Base-by-base conservation (phyloP, 2,797 vertebrate genomes). In the Dipus sagitta region DNA sequence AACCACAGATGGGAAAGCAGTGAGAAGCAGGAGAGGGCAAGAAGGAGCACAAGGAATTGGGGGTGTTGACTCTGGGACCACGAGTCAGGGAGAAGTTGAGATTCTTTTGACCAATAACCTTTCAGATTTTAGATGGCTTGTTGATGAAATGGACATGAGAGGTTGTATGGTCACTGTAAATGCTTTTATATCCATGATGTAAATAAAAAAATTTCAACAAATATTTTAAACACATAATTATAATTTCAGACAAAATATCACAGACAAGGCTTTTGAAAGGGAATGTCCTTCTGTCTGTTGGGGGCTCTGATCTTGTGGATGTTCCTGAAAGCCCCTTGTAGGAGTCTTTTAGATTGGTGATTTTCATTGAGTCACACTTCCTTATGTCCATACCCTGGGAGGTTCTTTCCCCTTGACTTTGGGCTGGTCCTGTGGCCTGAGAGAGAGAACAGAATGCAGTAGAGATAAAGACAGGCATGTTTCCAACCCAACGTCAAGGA, bases 201-300 rank as follows among this genome's bases (percentile, higher is more conserved):
- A 84, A 85, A 84, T 77, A n/a, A 77, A 34, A 42, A 62, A 80
- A 71, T 87, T 95, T 58, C 32, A 82, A 42, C 20, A 54, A 70
- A 60, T 77, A 88, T 72, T 76, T 87, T 23, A 80, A 78, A 92
- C 80, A 68, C 77, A 2, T 58, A 71, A 82, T 68, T 81, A 82
- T 85, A n/a, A 71, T 92, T 88, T 77, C 67, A 91, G 95, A 84
- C 64, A 84, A 94, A 94, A 81, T 52, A 30, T 65, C n/a, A 18
- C 60, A 68, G 58, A 64, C 62, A 88, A 65, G 68, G 86, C 30
- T 0, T 14, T 70, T 91, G 32, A 74, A 76, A 77, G 12, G 38
- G 5, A 42, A 32, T 54, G 8, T 34, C 42, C 18, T 47, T 71
- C 68, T 76, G 24, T 28, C 68, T 80, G 24, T 28, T 70, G 74